Percentiles rank a stretch among this genome's conserved stretches.
Conservation (phyloP, 2,113 vertebrate species). For the Mobula hypostoma region DNA sequence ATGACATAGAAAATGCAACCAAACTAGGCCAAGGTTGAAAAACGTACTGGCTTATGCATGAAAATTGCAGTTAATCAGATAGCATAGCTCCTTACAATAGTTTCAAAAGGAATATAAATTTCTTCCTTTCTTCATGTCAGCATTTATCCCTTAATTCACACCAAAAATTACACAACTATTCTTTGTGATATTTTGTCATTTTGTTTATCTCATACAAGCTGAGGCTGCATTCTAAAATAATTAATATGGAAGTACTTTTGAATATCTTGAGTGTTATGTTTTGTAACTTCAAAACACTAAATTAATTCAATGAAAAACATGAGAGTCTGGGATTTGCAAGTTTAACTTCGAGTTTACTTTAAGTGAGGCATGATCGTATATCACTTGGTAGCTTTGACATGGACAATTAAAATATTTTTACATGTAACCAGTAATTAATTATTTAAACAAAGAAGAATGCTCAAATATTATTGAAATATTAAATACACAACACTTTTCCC, state of each 20-base stretch:
- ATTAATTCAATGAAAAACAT: too few relatives aligned
- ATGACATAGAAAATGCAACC: not conserved
- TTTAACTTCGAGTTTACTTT: too few relatives aligned
- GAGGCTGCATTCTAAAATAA: not conserved
- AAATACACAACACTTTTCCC: too few relatives aligned
- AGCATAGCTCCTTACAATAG: not conserved
- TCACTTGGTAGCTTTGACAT: too few relatives aligned
- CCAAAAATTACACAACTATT: not conserved
- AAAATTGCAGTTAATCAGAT: not conserved
- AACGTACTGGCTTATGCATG: not conserved
- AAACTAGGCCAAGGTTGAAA: not conserved
- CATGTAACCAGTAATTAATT: too few relatives aligned
- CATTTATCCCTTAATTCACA: not conserved
- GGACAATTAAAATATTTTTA: too few relatives aligned
- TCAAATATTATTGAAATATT: too few relatives aligned
- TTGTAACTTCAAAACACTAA: too few relatives aligned
- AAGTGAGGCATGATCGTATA: too few relatives aligned
- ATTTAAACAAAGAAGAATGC: too few relatives aligned
- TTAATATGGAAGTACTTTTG: not conserved
- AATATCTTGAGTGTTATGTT: not conserved
- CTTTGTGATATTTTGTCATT: not conserved
- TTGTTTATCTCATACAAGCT: not conserved
- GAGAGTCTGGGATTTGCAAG: too few relatives aligned
- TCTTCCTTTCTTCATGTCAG: not conserved
- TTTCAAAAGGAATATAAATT: not conserved